Percentiles rank a stretch among this genome's conserved stretches.
Conservation (phyloP, 2,797 vertebrate genomes). For the Scarus forsteni region DNA sequence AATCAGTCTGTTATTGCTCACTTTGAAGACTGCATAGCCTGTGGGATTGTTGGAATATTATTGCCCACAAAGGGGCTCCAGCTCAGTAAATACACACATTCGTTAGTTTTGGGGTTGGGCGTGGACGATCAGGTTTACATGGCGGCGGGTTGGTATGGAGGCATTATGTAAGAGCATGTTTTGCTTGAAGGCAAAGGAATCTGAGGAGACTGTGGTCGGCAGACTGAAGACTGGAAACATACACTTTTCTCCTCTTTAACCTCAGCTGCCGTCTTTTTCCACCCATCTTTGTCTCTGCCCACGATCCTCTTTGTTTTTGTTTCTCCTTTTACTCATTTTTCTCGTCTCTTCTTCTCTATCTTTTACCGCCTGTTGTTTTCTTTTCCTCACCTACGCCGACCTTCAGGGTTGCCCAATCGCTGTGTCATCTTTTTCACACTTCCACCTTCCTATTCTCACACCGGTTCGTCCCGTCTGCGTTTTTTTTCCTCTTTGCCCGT, state of each 20-base stretch:
- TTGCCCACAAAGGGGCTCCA: slow-evolving; percentile 3
- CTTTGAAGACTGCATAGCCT: neutral
- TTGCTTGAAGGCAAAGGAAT: slow-evolving; percentile 61
- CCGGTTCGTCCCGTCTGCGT: slow-evolving; percentile 53
- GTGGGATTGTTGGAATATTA: slow-evolving; percentile 1
- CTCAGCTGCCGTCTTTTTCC: slow-evolving; percentile 46
- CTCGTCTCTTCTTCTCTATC: neutral
- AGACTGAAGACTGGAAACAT: slow-evolving; percentile 71
- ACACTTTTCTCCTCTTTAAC: slow-evolving; percentile 36
- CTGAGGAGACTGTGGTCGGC: slow-evolving; percentile 65
- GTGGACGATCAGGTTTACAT: slow-evolving; percentile 27
- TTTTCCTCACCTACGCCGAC: slow-evolving; percentile 63
- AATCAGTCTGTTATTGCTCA: slow-evolving; percentile 1
- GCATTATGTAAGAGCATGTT: slow-evolving; percentile 59
- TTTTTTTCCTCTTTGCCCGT: slow-evolving; percentile 61
- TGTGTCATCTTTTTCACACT: slow-evolving; percentile 66
- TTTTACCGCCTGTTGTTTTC: slow-evolving; percentile 54
- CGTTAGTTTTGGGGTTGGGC: slow-evolving; percentile 27
- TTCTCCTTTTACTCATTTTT: slow-evolving; percentile 7
- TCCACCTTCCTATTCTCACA: slow-evolving; percentile 73
- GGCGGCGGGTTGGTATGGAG: slow-evolving; percentile 34
- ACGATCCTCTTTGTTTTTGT: slow-evolving; percentile 27
- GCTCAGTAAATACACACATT: slow-evolving; percentile 9
- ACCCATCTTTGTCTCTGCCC: slow-evolving; percentile 28
- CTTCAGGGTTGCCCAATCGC: slow-evolving; percentile 53